A percentile compares a stretch with the other conserved stretches of the same genome.
phyloP scores from a whole-genome alignment of 2,888 invertebrate genomes.

The Eupithecia subumbrata region DNA sequence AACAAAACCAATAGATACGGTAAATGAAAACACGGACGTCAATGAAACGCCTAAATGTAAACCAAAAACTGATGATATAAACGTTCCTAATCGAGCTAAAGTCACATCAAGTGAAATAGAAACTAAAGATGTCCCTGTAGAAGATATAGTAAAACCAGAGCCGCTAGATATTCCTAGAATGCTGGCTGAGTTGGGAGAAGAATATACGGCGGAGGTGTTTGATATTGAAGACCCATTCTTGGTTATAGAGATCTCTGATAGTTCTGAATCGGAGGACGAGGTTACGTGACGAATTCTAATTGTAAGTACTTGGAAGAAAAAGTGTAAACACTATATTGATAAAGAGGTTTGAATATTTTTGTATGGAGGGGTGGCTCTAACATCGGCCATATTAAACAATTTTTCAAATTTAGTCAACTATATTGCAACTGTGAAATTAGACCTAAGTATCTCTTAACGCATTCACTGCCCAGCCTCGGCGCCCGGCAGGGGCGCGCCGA shows the following conservation, averaged over 20 bases:
- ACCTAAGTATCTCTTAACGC: too few species aligned
- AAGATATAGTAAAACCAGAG: conserved; percentile 34
- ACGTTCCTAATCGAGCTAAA: neutral
- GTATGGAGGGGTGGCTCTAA: too few species aligned
- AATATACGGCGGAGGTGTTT: conserved; percentile 54
- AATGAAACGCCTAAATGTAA: neutral
- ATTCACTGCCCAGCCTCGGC: too few species aligned
- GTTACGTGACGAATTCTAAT: conserved; percentile 7
- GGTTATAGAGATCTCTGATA: conserved; percentile 64
- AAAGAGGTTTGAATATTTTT: too few species aligned
- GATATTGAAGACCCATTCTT: conserved; percentile 66
- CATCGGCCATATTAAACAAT: too few species aligned
- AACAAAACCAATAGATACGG: neutral
- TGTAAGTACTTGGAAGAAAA: neutral
- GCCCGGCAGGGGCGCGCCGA: too few species aligned
- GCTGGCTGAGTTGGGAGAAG: conserved; percentile 56
- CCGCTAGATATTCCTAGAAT: conserved; percentile 38
- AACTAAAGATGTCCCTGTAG: neutral
- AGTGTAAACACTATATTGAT: too few species aligned
- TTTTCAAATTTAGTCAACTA: too few species aligned
- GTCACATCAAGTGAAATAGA: neutral
- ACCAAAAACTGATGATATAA: neutral
- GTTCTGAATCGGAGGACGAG: conserved; percentile 62
- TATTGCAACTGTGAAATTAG: too few species aligned
- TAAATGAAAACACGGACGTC: neutral